Conservation (phyloP, 1,140 invertebrate species). For the Drosophila virilis region DNA sequence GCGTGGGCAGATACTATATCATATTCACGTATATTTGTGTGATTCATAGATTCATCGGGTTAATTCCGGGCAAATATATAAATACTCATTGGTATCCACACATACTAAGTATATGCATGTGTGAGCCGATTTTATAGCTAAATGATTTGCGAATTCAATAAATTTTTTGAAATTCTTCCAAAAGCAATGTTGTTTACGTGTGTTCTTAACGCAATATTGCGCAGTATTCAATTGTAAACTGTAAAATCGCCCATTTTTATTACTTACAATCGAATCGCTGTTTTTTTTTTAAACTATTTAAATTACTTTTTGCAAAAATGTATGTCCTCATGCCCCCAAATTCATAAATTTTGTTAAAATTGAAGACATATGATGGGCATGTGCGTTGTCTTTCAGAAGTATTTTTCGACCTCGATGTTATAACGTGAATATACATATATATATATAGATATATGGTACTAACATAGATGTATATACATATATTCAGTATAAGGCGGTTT, state of each 20-base stretch:
- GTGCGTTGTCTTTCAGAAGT: too few species aligned
- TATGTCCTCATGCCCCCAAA: too few species aligned
- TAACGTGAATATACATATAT: too few species aligned
- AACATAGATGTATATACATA: too few species aligned
- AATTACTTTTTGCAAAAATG: background rate
- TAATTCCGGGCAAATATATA: background rate
- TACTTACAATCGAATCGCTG: background rate
- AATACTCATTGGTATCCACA: background rate
- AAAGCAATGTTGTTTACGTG: conserved; percentile 1
- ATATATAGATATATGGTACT: too few species aligned
- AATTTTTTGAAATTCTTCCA: background rate
- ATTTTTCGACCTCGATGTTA: too few species aligned
- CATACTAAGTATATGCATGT: background rate
- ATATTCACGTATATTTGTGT: background rate
- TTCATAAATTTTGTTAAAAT: too few species aligned
- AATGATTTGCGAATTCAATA: conserved; percentile 17
- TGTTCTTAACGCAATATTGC: conserved; percentile 3
- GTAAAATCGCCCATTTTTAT: too few species aligned
- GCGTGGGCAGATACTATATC: background rate
- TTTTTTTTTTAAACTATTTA: background rate
- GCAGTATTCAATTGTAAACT: background rate
- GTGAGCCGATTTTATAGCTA: background rate
- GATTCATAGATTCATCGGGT: conserved; percentile 4
- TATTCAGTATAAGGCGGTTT: too few species aligned
- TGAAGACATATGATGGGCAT: too few species aligned